These are phyloP conservation scores for Stenchaetothrips biformis DNA, from an alignment of 2,888 invertebrate species.

Conservation along the genomic window DNA sequence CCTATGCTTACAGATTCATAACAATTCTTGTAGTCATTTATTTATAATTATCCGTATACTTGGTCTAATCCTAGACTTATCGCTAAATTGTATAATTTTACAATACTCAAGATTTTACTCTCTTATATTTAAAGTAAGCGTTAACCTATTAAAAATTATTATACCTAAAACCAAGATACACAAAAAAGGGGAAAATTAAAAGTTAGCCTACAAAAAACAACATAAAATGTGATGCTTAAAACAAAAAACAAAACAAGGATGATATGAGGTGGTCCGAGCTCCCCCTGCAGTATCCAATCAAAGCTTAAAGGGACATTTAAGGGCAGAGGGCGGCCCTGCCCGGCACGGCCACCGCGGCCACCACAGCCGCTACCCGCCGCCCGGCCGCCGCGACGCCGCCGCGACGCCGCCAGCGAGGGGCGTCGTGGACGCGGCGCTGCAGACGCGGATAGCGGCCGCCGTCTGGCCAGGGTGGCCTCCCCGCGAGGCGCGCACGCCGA, in stretches of 20 bases:
- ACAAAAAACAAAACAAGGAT: conserved; percentile 19
- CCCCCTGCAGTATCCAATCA: conserved; percentile 21
- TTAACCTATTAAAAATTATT: conserved; percentile 15
- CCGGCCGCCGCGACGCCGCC: too few species aligned
- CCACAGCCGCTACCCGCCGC: neutral
- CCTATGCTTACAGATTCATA: conserved; percentile 19
- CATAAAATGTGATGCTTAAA: conserved; percentile 24
- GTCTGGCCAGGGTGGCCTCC: too few species aligned
- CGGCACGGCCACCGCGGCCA: neutral
- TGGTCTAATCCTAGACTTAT: conserved; percentile 21
- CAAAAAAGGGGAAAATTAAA: conserved; percentile 17
- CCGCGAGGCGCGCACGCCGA: too few species aligned
- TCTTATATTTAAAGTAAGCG: conserved; percentile 11
- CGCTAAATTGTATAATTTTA: conserved; percentile 5
- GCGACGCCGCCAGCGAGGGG: neutral
- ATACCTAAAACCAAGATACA: conserved; percentile 24
- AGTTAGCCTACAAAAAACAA: conserved; percentile 5
- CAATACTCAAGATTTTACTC: conserved; percentile 22
- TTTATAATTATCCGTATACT: conserved; percentile 23
- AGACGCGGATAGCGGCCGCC: neutral
- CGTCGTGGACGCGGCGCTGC: neutral
- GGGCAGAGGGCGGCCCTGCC: neutral
- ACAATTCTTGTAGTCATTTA: conserved; percentile 24
- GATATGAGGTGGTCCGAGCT: conserved; percentile 24
- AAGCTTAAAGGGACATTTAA: conserved; percentile 5